phyloP scores from a whole-genome alignment of 1,140 invertebrate genomes.

The Drosophila virilis region DNA sequence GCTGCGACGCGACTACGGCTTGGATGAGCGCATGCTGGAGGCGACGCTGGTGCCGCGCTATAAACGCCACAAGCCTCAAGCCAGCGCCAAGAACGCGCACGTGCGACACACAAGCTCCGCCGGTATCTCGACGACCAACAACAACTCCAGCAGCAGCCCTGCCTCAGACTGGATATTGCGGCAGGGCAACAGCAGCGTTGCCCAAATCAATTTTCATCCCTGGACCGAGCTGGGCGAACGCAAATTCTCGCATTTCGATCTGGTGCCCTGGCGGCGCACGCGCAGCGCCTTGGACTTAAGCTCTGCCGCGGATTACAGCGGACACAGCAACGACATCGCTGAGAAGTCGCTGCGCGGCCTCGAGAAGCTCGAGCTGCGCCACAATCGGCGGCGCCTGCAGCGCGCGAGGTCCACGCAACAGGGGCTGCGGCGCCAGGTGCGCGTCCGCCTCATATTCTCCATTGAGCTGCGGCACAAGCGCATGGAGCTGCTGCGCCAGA shows the following conservation, averaged over 20 bases:
- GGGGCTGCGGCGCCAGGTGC: constrained; percentile 61
- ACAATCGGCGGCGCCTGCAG: constrained; percentile 67
- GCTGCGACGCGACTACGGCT: constrained; percentile 70
- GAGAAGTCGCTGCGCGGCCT: constrained; percentile 58
- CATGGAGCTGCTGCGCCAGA: constrained; percentile 75
- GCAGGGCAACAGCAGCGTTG: constrained; percentile 58
- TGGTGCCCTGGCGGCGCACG: constrained; percentile 79
- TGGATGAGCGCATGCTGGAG: constrained; percentile 76
- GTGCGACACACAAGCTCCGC: constrained; percentile 19
- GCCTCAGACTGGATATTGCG: constrained; percentile 72
- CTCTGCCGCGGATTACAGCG: constrained; percentile 57
- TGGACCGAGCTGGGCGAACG: constrained; percentile 56
- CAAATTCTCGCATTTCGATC: constrained; percentile 72
- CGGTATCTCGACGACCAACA: not conserved
- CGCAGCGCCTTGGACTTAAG: constrained; percentile 65
- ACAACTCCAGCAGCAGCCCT: not conserved
- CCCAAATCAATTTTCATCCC: constrained; percentile 75
- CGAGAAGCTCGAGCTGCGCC: constrained; percentile 72
- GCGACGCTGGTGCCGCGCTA: constrained; percentile 72
- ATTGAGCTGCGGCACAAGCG: constrained; percentile 79
- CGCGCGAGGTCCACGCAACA: constrained; percentile 53
- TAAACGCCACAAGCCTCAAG: constrained; percentile 68
- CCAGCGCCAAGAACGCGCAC: constrained; percentile 65
- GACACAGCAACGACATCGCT: constrained; percentile 23
- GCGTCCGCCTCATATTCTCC: constrained; percentile 77